Base-by-base conservation (phyloP, 30 jellyfish, hydroid and myxozoan genomes). In the Calvadosia cruxmelitensis region DNA sequence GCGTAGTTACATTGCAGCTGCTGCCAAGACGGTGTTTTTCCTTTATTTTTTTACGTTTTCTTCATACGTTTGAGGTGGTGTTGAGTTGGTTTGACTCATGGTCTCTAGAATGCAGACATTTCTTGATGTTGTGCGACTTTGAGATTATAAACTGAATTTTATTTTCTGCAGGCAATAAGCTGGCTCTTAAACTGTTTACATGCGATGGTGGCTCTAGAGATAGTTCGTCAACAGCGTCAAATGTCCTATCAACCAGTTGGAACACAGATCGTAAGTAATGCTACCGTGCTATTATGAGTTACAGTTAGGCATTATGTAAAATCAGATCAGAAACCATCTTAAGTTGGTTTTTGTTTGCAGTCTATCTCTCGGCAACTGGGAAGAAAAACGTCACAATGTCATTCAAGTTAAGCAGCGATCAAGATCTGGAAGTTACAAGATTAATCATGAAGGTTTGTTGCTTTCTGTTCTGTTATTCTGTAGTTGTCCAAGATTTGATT, bases 131-230 rank as follows among this genome's bases (percentile, higher is more conserved):
- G n/a, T n/a, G n/a, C n/a, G n/a, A n/a, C n/a, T n/a, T n/a, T n/a
- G n/a, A n/a, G n/a, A n/a, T n/a, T n/a, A n/a, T n/a, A n/a, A n/a
- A n/a, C n/a, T n/a, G n/a, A n/a, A n/a, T n/a, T 42, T 10, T 42
- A 20, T 42, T 42, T 42, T 42, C 20, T 20, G 28, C 2, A 85
- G 96, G 93, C 5, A 49, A 80, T 27, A 20, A 50, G 75, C 79
- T 85, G 50, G 63, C 80, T 27, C 63, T 74, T 34, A 31, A 63
- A 5, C 63, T 85, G n/a, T 28, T 76, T 27, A n/a, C 76, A 27
- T 85, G 96, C 57, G 93, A 85, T 50, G 96, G 96, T 20, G 96
- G 93, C 10, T 36, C 91, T 3, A 78, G 74, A 32, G 96, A 85
- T 49, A 3, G 64, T 30, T 2, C 82, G 31, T 29, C 86, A 20